These are phyloP conservation scores for Xenopus laevis DNA, from an alignment of 2,113 vertebrate species.

Conservation along the genomic window DNA sequence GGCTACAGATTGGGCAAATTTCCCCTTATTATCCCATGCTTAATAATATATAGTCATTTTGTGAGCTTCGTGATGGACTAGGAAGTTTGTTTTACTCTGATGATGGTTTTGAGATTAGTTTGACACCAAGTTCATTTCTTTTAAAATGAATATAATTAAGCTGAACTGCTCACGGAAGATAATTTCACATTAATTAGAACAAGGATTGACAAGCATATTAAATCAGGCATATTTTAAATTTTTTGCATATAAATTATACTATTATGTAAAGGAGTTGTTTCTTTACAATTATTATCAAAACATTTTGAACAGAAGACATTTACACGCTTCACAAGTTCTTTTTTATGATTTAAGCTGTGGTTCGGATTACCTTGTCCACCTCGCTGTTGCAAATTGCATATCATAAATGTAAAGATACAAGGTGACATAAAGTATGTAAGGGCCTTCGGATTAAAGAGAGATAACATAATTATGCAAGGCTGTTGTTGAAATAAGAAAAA, in stretches of 20 bases:
- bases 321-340: not conserved
- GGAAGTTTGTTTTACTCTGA: slow-evolving; percentile 42
- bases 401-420: not conserved
- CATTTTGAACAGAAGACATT: not conserved
- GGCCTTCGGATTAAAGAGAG: too few species aligned
- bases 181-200: slow-evolving; percentile 54
- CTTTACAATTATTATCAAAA: slow-evolving; percentile 24
- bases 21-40: not conserved
- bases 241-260: slow-evolving; percentile 54
- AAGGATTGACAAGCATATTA: slow-evolving; percentile 50
- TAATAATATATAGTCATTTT: slow-evolving; percentile 23
- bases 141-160: slow-evolving; percentile 54
- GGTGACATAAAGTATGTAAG: too few species aligned
- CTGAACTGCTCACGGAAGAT: slow-evolving; percentile 50
- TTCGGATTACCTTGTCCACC: too few species aligned
- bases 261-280: slow-evolving; percentile 46
- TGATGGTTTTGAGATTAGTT: slow-evolving; percentile 42
- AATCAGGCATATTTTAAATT: slow-evolving; percentile 47
- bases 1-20: not conserved
- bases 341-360: not conserved
- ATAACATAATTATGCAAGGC: too few species aligned
- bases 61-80: slow-evolving; percentile 1
- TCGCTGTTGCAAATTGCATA: too few species aligned
- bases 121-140: slow-evolving; percentile 44
- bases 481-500: too few species aligned